These are phyloP conservation scores for Achroia grisella DNA, from an alignment of 1,140 invertebrate genomes.

Conservation along the genomic window DNA sequence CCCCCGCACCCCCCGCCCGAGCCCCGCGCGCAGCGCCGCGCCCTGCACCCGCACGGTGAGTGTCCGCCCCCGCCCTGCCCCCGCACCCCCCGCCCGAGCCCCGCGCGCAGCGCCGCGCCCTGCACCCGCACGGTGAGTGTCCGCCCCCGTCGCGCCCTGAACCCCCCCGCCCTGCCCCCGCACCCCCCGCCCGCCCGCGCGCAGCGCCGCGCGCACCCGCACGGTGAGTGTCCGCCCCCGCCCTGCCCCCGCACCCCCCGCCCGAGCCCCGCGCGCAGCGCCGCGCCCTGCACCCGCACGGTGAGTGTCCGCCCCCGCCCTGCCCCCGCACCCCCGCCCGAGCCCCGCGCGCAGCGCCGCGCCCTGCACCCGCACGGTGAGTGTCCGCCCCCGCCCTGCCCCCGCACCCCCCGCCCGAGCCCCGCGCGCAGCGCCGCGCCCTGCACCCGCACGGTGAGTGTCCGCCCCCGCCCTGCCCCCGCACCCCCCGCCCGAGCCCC, in stretches of 20 bases:
- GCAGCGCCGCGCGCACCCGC: conserved; percentile 6
- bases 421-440: conserved; percentile 32
- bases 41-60: not conserved
- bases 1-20: not conserved
- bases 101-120: conserved; percentile 19
- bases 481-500: too few relatives aligned
- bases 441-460: not conserved
- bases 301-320: too few relatives aligned
- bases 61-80: conserved; percentile 73
- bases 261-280: conserved; percentile 73
- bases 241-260: conserved; percentile 78
- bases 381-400: conserved; percentile 73
- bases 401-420: conserved; percentile 82
- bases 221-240: not conserved
- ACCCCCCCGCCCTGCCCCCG: conserved; percentile 81
- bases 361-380: not conserved
- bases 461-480: not conserved
- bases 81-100: conserved; percentile 83
- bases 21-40: not conserved
- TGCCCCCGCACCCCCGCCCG: too few relatives aligned
- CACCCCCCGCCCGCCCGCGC: not conserved
- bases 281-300: conserved; percentile 9
- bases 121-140: conserved; percentile 31
- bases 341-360: not conserved
- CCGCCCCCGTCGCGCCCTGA: conserved; percentile 75